phyloP scores from a whole-genome alignment of 1,140 invertebrate species.

The Plectrocnemia conspersa region DNA sequence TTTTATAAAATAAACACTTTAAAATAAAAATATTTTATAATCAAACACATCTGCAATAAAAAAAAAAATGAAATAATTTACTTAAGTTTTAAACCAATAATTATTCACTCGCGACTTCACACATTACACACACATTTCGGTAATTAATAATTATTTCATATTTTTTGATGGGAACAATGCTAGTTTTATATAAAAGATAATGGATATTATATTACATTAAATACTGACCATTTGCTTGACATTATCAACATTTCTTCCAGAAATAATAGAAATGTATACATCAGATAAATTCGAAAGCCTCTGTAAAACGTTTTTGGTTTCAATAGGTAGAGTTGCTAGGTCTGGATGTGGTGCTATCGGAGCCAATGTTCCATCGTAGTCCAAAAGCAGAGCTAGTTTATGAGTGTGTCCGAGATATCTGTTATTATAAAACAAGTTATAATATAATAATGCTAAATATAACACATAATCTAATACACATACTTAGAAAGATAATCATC shows the following conservation, averaged over 20 bases:
- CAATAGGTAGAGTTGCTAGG: conserved; percentile 74
- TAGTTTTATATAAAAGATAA: no score
- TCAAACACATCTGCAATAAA: background rate
- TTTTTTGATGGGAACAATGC: no score
- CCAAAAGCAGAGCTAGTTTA: conserved; percentile 77
- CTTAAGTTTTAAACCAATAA: background rate
- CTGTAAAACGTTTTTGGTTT: conserved; percentile 80
- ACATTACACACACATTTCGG: no score
- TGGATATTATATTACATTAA: background rate
- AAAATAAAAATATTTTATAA: background rate
- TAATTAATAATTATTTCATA: no score
- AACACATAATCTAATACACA: conserved; percentile 38
- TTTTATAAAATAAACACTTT: background rate
- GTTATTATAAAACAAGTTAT: conserved; percentile 27
- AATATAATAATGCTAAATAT: background rate
- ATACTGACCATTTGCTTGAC: conserved; percentile 75
- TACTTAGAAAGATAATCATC: conserved; percentile 80
- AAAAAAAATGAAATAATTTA: background rate
- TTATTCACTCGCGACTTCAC: no score
- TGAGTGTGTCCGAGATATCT: conserved; percentile 82
- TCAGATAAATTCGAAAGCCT: conserved; percentile 81
- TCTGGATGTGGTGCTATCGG: conserved; percentile 86
- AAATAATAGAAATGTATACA: conserved; percentile 84
- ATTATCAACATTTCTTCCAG: conserved; percentile 80
- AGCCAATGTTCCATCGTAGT: conserved; percentile 86